A percentile compares a stretch with the other conserved stretches of the same genome.
These are phyloP conservation scores for Panthera tigris DNA, from an alignment of 2,113 vertebrate species.

Conservation along the genomic window DNA sequence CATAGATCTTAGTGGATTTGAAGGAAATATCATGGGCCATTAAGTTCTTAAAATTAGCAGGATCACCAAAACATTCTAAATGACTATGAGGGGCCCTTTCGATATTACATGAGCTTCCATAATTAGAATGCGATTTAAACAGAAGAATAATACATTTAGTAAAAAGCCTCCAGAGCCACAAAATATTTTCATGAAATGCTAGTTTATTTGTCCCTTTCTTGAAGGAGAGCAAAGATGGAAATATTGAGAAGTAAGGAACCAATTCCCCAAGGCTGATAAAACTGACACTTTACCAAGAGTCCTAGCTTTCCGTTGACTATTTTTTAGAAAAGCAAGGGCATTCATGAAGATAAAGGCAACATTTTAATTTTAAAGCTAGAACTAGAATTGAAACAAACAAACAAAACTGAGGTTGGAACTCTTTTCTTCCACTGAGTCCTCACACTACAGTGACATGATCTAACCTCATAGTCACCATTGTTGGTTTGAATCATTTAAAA, in stretches of 20 bases:
- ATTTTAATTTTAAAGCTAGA: conserved; percentile 1
- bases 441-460: neutral
- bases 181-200: neutral
- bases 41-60: conserved; percentile 7
- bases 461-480: neutral
- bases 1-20: neutral
- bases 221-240: neutral
- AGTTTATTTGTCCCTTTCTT: neutral
- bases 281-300: neutral
- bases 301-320: neutral
- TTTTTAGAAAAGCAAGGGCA: neutral
- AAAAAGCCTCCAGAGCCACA: neutral
- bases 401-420: neutral
- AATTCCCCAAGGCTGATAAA: neutral
- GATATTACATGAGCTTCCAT: neutral
- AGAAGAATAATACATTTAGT: neutral
- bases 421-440: neutral
- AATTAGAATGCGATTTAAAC: neutral
- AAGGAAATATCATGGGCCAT: neutral
- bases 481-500: neutral
- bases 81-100: neutral
- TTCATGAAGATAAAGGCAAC: neutral
- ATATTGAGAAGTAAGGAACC: neutral
- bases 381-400: neutral
- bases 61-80: neutral